phyloP scores from a whole-genome alignment of 2,797 vertebrate genomes.

The Poecilia velifera region DNA sequence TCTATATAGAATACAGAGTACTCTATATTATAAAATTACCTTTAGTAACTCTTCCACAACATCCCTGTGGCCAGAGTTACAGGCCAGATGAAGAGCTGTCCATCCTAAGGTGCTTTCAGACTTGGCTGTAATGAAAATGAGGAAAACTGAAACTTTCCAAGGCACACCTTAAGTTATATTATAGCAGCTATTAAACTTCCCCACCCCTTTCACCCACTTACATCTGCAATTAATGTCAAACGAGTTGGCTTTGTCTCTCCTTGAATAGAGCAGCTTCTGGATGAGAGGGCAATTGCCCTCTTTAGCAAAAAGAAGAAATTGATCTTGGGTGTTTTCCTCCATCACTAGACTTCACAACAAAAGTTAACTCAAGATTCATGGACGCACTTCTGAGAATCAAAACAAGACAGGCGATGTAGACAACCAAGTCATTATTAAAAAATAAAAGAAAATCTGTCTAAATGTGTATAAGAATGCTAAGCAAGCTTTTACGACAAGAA shows the following conservation, averaged over 20 bases:
- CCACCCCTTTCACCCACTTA: constrained; percentile 51
- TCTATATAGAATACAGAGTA: neutral
- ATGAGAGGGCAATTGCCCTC: constrained; percentile 82
- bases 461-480: neutral
- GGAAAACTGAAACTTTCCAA: neutral
- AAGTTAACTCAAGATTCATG: neutral
- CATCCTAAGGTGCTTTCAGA: constrained; percentile 86
- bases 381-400: neutral
- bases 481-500: neutral
- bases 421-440: neutral
- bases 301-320: constrained; percentile 84
- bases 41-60: constrained; percentile 90
- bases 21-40: constrained; percentile 35
- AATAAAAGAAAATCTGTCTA: no score
- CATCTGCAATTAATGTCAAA: constrained; percentile 90
- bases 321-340: constrained; percentile 71
- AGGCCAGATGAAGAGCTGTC: constrained; percentile 91
- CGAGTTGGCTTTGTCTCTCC: constrained; percentile 62
- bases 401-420: neutral
- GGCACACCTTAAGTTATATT: neutral
- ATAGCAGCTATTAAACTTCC: neutral
- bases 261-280: constrained; percentile 77
- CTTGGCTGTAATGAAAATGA: constrained; percentile 72
- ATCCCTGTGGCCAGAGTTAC: constrained; percentile 86
- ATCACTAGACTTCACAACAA: constrained; percentile 24